Evolutionary conservation across 2,888 invertebrate species (phyloP).

Genomic region (Arctia plantaginis): DNA sequence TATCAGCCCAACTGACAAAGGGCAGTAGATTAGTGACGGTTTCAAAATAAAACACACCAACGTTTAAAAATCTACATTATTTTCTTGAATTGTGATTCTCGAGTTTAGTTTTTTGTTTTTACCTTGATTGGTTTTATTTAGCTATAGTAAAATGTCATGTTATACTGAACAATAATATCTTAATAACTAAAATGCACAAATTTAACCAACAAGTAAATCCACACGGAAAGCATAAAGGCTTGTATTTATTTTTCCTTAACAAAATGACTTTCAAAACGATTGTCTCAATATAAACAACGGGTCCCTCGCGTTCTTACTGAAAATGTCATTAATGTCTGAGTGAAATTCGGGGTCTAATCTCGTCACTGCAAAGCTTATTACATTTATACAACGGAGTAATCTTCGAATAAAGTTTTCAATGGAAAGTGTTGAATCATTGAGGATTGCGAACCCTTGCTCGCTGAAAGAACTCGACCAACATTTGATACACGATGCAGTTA

Average conservation of each 20-base stretch:
- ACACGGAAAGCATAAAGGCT: slow-evolving; percentile 19
- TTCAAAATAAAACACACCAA: background rate
- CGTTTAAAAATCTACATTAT: background rate
- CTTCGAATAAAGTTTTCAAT: slow-evolving; percentile 86
- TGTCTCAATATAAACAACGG: slow-evolving; percentile 80
- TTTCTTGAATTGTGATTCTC: background rate
- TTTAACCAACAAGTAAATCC: slow-evolving; percentile 1
- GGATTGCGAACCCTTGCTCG: slow-evolving; percentile 83
- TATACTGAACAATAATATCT: background rate
- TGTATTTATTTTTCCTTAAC: slow-evolving; percentile 68
- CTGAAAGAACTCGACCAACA: slow-evolving; percentile 73
- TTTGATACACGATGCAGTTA: slow-evolving; percentile 44
- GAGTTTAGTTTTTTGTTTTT: background rate
- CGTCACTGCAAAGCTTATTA: slow-evolving; percentile 86
- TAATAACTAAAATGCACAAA: background rate
- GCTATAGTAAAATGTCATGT: background rate
- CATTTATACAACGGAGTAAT: slow-evolving; percentile 86
- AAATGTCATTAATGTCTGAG: slow-evolving; percentile 86
- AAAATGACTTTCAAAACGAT: slow-evolving; percentile 85
- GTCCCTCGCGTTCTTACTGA: slow-evolving; percentile 76
- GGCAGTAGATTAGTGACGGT: too few relatives aligned
- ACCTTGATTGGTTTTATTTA: background rate
- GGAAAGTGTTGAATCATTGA: slow-evolving; percentile 84
- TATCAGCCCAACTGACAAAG: too few relatives aligned
- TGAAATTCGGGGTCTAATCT: slow-evolving; percentile 86